These are phyloP conservation scores for Rhinolophus ferrumequinum DNA, from an alignment of 2,113 vertebrate genomes.

Conservation along the genomic window DNA sequence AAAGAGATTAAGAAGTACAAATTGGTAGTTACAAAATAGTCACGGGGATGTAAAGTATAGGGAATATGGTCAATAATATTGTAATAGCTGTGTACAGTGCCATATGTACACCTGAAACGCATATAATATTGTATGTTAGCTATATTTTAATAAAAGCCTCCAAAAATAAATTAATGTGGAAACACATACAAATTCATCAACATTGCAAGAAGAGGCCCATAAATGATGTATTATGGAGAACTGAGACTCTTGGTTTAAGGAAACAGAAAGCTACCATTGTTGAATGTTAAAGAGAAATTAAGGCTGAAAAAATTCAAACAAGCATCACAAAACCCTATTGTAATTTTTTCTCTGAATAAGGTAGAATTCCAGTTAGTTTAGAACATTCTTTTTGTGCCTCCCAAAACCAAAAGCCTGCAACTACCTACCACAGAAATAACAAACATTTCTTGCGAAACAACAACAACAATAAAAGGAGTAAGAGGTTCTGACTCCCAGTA, in stretches of 20 bases:
- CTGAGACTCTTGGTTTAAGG: neutral
- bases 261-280: neutral
- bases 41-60: too few relatives aligned
- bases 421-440: neutral
- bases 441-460: neutral
- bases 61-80: too few relatives aligned
- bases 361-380: neutral
- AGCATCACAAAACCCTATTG: neutral
- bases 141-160: too few relatives aligned
- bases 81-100: too few relatives aligned
- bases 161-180: neutral
- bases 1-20: too few relatives aligned
- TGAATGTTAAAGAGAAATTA: neutral
- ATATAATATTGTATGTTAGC: too few relatives aligned
- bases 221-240: neutral
- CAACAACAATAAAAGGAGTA: neutral
- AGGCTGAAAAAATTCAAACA: neutral
- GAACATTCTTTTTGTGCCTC: neutral
- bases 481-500: neutral
- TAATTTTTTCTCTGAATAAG: neutral
- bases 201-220: neutral
- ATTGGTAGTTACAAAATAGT: too few relatives aligned
- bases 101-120: too few relatives aligned
- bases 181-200: neutral
- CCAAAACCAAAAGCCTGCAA: neutral